A percentile compares a stretch with the other conserved stretches of the same genome.
Conservation (phyloP, 2,797 vertebrate species). For the Cossypha caffra region DNA sequence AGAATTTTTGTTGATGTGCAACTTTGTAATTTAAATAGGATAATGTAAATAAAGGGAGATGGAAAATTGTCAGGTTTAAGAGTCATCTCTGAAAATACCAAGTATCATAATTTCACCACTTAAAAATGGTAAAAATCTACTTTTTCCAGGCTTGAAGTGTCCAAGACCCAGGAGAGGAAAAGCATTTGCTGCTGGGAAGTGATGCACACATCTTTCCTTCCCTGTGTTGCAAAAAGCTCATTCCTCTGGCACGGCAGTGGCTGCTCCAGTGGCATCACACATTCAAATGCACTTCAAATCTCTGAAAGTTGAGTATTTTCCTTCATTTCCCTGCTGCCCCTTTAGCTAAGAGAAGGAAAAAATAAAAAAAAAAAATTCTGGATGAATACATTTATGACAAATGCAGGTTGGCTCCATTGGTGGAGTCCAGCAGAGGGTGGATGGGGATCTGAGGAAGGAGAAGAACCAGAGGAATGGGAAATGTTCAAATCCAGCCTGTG, state of each 20-base stretch:
- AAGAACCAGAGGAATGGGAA: rapidly evolving
- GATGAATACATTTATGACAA: rapidly evolving
- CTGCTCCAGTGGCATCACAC: neutral
- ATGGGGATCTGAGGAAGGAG: neutral
- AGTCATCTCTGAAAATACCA: neutral
- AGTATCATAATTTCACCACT: neutral
- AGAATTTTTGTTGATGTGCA: neutral
- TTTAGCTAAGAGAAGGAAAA: neutral
- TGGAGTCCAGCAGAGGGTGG: neutral
- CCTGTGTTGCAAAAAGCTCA: neutral
- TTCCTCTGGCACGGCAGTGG: rapidly evolving
- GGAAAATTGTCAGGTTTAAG: neutral
- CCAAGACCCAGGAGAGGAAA: neutral
- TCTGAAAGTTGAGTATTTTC: rapidly evolving
- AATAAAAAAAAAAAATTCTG: neutral
- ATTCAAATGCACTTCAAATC: neutral
- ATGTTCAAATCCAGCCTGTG: neutral
- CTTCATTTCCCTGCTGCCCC: neutral
- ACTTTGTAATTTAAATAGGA: neutral
- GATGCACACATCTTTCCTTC: neutral
- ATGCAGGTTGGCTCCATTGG: neutral
- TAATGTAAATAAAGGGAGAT: neutral
- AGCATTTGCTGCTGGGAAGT: neutral
- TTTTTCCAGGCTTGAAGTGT: neutral
- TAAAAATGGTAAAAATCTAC: neutral